Base-by-base conservation (phyloP, 2,113 vertebrate species). In the Salvelinus sp. region DNA sequence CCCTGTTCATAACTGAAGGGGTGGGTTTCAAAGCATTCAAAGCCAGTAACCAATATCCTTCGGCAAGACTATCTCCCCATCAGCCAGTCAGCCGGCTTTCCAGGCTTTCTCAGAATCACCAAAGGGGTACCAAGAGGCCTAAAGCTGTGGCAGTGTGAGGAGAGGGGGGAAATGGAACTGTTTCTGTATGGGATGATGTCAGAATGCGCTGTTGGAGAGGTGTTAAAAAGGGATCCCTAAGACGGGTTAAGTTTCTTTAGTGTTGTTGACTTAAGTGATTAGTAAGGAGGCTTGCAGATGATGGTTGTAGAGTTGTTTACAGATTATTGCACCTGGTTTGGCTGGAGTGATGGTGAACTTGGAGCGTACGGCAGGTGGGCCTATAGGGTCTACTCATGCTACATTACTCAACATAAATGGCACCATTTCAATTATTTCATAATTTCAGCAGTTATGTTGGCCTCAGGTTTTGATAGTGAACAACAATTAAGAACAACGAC, bases 31-130 rank as follows among this genome's bases (percentile, higher is more conserved):
- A 78, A 85, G 85, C 82, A 77, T 88, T 88, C 88, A 82, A 83
- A 83, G 76, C 73, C 76, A 72, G 90, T 90, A 91, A 91, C 76
- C 70, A 83, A 91, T 88, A 89, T 86, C 77, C 25, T 25, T 10
- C 6, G 5, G 60, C 58, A 62, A 62, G 50, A 18, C 58, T 23
- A n/a, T 62, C 58, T n/a, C 16, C n/a, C 7, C n/a, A 25, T 22
- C n/a, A 63, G 65, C 66, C 28, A 16, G 48, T n/a, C 63, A n/a
- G 25, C 47, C 23, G 22, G 69, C 72, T 79, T 79, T 79, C 67
- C 28, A 79, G 69, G 72, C 79, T 82, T 88, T 88, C 65, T 78
- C 22, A 27, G 57, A 74, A 78, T 54, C 50, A 20, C 58, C 47
- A 27, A 9, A 65, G 63, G 64, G 30, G 16, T 47, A n/a, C 68